Conservation (phyloP, 2,888 invertebrate genomes). For the Apotomis betuletana region DNA sequence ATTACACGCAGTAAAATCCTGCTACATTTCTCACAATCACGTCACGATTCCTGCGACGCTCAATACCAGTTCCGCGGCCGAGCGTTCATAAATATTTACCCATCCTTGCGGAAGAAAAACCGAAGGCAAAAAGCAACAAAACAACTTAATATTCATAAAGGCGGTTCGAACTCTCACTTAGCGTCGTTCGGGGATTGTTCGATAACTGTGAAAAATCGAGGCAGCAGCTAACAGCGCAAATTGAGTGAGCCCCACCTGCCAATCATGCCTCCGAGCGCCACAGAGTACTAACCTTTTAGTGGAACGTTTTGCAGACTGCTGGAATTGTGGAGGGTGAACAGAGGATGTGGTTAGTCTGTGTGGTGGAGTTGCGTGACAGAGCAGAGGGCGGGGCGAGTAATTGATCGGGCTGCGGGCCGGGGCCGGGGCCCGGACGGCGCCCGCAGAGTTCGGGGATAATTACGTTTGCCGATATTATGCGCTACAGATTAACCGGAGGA, state of each 20-base stretch:
- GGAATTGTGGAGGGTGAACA: too few species aligned
- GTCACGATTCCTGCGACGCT: slow-evolving; percentile 4
- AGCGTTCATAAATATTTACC: slow-evolving; percentile 13
- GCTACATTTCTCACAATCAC: neutral
- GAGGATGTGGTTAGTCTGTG: slow-evolving; percentile 5
- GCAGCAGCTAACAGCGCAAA: slow-evolving; percentile 72
- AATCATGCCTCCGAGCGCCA: slow-evolving; percentile 46
- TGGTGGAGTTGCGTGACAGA: slow-evolving; percentile 6
- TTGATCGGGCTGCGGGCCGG: slow-evolving; percentile 34
- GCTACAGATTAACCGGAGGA: neutral
- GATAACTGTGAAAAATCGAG: slow-evolving; percentile 78
- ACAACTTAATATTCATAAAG: slow-evolving; percentile 51
- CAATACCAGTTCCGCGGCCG: neutral
- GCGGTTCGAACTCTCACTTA: slow-evolving; percentile 66
- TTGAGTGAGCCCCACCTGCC: slow-evolving; percentile 69
- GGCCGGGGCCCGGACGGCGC: slow-evolving; percentile 5
- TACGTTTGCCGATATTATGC: slow-evolving; percentile 13
- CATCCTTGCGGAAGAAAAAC: slow-evolving; percentile 8
- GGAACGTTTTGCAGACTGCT: neutral
- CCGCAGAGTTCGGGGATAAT: slow-evolving; percentile 15
- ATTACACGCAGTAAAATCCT: neutral
- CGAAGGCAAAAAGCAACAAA: slow-evolving; percentile 36
- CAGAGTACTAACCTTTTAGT: slow-evolving; percentile 41
- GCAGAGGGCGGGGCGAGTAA: slow-evolving; percentile 29
- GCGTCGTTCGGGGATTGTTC: slow-evolving; percentile 67